A percentile compares a stretch with the other conserved stretches of the same genome.
These are phyloP conservation scores for Varanus salvator DNA, from an alignment of 2,113 vertebrate genomes.

Conservation along the genomic window DNA sequence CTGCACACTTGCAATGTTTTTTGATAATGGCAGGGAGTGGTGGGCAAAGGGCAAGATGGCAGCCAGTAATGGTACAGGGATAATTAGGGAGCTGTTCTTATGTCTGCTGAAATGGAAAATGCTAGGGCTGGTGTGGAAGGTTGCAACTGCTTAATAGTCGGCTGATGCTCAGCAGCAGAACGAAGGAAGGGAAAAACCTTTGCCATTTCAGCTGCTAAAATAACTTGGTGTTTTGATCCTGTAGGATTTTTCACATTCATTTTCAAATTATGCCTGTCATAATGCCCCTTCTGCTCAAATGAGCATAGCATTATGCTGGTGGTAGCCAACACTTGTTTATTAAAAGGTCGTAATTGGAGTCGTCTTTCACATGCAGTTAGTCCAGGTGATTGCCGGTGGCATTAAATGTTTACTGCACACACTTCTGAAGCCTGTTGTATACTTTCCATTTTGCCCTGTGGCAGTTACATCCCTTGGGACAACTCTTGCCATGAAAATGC, in stretches of 20 bases:
- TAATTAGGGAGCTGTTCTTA: not conserved
- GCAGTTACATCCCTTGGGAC: constrained; percentile 3
- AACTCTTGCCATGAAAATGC: constrained; percentile 3
- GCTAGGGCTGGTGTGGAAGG: too few relatives aligned
- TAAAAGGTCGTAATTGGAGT: constrained; percentile 19
- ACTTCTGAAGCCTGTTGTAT: not conserved
- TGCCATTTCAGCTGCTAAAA: not conserved
- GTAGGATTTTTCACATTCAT: not conserved
- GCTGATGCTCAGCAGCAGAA: too few relatives aligned
- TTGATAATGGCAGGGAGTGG: not conserved
- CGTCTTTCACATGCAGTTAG: constrained; percentile 9
- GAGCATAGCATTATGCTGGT: not conserved
- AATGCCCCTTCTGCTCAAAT: not conserved
- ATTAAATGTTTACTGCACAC: not conserved
- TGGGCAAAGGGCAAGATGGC: not conserved
- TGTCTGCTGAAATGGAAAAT: not conserved
- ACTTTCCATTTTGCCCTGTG: constrained; percentile 8
- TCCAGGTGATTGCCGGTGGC: not conserved
- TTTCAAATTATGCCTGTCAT: not conserved
- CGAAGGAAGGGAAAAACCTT: too few relatives aligned
- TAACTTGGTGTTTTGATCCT: not conserved
- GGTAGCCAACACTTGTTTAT: constrained; percentile 3
- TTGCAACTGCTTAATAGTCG: not conserved
- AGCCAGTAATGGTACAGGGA: not conserved
- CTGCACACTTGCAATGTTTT: not conserved